phyloP scores from a whole-genome alignment of 2,113 vertebrate species.

The Ceuthmochares aereus region DNA sequence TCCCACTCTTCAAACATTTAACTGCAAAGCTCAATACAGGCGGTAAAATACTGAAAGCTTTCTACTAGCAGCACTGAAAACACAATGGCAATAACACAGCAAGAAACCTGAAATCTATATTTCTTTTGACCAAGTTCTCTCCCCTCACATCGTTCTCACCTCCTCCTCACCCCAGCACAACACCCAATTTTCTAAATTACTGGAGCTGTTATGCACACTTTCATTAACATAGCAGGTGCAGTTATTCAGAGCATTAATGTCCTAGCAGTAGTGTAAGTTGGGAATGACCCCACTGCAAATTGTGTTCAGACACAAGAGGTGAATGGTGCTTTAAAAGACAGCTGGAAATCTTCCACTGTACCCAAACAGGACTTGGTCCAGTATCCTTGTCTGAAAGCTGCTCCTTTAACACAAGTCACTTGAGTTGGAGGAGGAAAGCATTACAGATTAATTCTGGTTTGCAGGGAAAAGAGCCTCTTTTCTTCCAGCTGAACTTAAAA shows the following conservation, averaged over 20 bases:
- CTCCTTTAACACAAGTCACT: constrained; percentile 44
- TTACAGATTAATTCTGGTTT: constrained; percentile 53
- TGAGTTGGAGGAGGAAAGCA: constrained; percentile 29
- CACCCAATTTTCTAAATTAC: constrained; percentile 61
- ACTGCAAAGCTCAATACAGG: neutral
- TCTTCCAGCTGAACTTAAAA: constrained; percentile 45
- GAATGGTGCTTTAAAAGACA: constrained; percentile 59
- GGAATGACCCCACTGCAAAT: constrained; percentile 56
- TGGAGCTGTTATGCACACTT: constrained; percentile 17
- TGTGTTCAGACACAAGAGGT: constrained; percentile 39
- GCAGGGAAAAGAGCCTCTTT: constrained; percentile 23
- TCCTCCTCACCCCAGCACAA: constrained; percentile 12
- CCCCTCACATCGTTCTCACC: neutral
- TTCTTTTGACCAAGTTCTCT: constrained; percentile 20
- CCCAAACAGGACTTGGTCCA: constrained; percentile 40
- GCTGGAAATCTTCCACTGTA: constrained; percentile 59
- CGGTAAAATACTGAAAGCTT: constrained; percentile 25
- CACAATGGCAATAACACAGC: neutral
- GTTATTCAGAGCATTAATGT: constrained; percentile 50
- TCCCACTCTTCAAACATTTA: neutral
- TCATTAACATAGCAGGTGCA: constrained; percentile 66
- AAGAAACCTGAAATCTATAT: constrained; percentile 3
- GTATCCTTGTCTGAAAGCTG: constrained; percentile 42
- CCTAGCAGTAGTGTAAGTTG: constrained; percentile 25
- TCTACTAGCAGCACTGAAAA: neutral